Base-by-base conservation (phyloP, 2,888 invertebrate genomes). In the Digitonthophagus gazella region DNA sequence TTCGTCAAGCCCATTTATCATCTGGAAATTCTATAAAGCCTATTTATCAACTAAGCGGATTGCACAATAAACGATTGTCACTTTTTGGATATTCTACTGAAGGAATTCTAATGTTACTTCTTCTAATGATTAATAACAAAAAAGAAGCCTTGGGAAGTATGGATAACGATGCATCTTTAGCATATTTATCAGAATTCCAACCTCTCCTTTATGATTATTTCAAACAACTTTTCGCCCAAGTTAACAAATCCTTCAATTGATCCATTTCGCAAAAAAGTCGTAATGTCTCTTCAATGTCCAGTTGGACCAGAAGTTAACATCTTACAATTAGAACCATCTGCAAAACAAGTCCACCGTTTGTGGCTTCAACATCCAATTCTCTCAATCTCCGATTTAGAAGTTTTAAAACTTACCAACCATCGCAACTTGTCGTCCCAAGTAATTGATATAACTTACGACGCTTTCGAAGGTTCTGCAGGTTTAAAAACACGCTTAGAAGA, bases 201-300 rank as follows among this genome's bases (percentile, higher is more conserved):
- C 99, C 99, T 5, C 85, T 98, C 69, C 88, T 95, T 1, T 99
- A 97, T 83, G 96, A 96, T 76, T 99, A 99, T 84, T 99, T 99
- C 86, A 98, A 99, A 81, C 99, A 99, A 81, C 86, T 98, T 61
- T 99, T 99, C 84, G 99, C 99, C 44, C 99, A 99, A 87, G 96
- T 97, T 76, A 99, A 99, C 76, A 99, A n/a, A 99, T 86, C 99
- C 99, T 3, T 99, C 99, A 2, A 98, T 99, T 75, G 99, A 99
- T 86, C 99, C 99, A 54, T 98, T 99, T 89, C 87, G 97, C 77
- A 99, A 99, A 85, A 96, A 96, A 84, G 94, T 98, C 74, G 98
- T 99, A 71, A 99, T 99, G 98, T 97, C 98, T 0, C 86, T 99
- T 82, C 91, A 95, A 72, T 98, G 98, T 79, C 98, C 98, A 0